A percentile compares a stretch with the other conserved stretches of the same genome.
phyloP scores from a whole-genome alignment of 2,113 vertebrate genomes.

The Plestiodon gilberti region DNA sequence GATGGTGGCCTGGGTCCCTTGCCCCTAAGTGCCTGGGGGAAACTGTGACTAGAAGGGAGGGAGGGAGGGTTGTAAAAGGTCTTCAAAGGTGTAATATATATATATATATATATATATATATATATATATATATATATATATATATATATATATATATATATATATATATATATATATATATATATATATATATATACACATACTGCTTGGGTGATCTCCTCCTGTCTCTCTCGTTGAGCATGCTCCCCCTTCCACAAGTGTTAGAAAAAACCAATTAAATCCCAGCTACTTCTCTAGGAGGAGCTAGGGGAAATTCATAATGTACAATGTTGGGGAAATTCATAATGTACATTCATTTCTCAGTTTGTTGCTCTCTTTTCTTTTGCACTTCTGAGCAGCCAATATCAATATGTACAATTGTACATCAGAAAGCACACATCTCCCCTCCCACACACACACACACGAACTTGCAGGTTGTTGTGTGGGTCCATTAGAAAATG shows the following conservation, averaged over 20 bases:
- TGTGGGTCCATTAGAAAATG: too few relatives aligned
- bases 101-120: too few relatives aligned
- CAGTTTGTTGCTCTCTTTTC: background rate
- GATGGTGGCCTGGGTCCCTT: too few relatives aligned
- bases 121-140: too few relatives aligned
- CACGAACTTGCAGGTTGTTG: too few relatives aligned
- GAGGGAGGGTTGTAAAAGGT: background rate
- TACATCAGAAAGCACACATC: too few relatives aligned
- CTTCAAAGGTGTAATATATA: background rate
- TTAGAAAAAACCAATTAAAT: background rate
- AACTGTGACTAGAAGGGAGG: background rate
- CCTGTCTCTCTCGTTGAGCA: background rate
- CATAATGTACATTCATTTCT: background rate
- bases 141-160: too few relatives aligned
- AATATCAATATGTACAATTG: background rate
- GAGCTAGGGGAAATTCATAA: background rate
- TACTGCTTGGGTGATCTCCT: too few relatives aligned
- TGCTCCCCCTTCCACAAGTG: background rate
- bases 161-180: too few relatives aligned
- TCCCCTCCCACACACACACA: too few relatives aligned
- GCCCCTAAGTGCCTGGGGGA: too few relatives aligned
- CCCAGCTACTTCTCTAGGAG: background rate
- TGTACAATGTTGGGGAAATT: background rate
- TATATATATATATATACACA: too few relatives aligned
- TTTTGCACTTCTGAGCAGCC: background rate